Percentiles rank a stretch among this genome's conserved stretches.
Evolutionary conservation across 1,140 invertebrate genomes (phyloP).

Genomic region (Brachionus sp.): DNA sequence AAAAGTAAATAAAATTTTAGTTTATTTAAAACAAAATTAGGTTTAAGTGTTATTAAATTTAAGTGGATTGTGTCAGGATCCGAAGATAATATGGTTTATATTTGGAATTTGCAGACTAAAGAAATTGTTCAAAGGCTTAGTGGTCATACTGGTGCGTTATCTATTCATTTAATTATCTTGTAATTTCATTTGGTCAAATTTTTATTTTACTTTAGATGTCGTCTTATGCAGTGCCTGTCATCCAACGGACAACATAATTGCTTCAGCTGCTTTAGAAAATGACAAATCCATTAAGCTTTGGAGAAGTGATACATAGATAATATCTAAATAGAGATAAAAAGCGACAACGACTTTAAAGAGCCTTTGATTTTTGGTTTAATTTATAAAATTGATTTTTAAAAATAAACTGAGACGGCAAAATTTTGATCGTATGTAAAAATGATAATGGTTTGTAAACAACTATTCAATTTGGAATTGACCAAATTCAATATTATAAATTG

Average conservation of each 20-base stretch:
- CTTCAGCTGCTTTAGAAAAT: constrained; percentile 93
- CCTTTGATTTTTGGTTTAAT: background rate
- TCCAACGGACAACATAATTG: constrained; percentile 97
- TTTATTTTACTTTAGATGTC: constrained; percentile 72
- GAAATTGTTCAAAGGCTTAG: constrained; percentile 96
- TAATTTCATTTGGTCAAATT: background rate
- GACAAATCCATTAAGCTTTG: constrained; percentile 99
- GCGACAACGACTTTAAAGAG: constrained; percentile 18
- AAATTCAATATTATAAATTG: background rate
- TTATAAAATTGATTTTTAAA: constrained; percentile 26
- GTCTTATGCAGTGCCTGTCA: constrained; percentile 97
- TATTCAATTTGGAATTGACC: constrained; percentile 25
- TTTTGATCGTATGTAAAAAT: background rate
- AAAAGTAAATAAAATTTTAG: constrained; percentile 68
- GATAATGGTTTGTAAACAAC: background rate
- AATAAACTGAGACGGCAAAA: background rate
- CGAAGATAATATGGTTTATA: constrained; percentile 98
- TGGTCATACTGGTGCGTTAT: constrained; percentile 77
- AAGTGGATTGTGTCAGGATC: constrained; percentile 99
- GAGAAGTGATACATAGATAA: constrained; percentile 55
- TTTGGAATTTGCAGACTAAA: constrained; percentile 99
- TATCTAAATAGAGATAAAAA: background rate
- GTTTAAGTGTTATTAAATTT: constrained; percentile 56
- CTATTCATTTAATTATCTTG: background rate
- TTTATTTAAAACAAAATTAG: constrained; percentile 44